These are phyloP conservation scores for Catocala nupta DNA, from an alignment of 2,888 invertebrate genomes.

Conservation along the genomic window DNA sequence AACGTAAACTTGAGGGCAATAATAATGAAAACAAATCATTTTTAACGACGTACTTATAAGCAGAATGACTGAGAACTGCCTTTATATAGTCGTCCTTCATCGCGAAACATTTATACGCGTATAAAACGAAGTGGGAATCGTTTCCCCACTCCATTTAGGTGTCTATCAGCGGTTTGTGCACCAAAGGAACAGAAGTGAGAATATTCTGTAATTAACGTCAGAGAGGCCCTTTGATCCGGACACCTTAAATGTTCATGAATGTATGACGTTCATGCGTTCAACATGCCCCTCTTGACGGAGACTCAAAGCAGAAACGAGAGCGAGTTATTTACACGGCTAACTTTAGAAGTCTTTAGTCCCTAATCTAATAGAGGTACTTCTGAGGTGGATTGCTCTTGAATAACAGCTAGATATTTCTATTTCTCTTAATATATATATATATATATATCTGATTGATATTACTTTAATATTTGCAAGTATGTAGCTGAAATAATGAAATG, in stretches of 20 bases:
- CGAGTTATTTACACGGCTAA: conserved; percentile 23
- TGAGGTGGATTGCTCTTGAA: too few species aligned
- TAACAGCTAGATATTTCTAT: too few species aligned
- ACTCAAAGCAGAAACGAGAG: conserved; percentile 36
- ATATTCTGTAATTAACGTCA: conserved; percentile 68
- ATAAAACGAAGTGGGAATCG: conserved; percentile 18
- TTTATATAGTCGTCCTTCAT: conserved; percentile 45
- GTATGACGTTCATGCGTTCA: conserved; percentile 68
- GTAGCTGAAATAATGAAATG: too few species aligned
- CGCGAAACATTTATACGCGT: conserved; percentile 41
- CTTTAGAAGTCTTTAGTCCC: too few species aligned
- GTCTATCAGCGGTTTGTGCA: conserved; percentile 48
- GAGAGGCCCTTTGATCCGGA: conserved; percentile 73
- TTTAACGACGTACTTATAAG: conserved; percentile 39
- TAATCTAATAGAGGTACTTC: too few species aligned
- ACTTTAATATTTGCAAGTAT: too few species aligned
- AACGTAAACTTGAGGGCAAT: conserved; percentile 41
- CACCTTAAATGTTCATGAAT: conserved; percentile 70
- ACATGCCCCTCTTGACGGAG: conserved; percentile 51
- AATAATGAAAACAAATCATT: conserved; percentile 47
- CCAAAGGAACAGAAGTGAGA: conserved; percentile 49
- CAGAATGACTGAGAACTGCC: conserved; percentile 38
- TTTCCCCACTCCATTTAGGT: conserved; percentile 36
- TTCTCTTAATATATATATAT: too few species aligned
- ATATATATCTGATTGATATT: too few species aligned